Evolutionary conservation across 2,113 vertebrate genomes (phyloP), one percentile per base, ranked within the genome.

Genomic region (Zosterops borbonicus): DNA sequence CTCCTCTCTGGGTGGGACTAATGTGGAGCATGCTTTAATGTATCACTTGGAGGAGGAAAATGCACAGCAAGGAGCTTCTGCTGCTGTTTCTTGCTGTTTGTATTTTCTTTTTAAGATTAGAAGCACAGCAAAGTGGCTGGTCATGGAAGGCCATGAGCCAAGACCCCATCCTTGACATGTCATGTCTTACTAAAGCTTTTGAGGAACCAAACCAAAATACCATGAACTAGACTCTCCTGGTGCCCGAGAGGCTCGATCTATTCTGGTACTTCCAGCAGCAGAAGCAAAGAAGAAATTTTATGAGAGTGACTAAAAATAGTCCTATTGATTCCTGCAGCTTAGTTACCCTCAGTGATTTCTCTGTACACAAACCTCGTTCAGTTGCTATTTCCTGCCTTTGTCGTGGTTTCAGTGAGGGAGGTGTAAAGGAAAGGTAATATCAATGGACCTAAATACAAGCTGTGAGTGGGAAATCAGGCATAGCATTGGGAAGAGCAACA

Each of bases 281-380:
- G 74, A 71, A 79, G 77, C 69, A 50, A 84, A 76, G 84, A 37
- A 65, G 65, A 73, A 82, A 85, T 76, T 87, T 77, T 69, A 47
- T 89, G 49, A 49, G 68, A 37, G 13, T 27, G 47, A 65, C 67
- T 95, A 87, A 92, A 94, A 94, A 92, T 87, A 84, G 62, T 60
- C 8, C 15, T 87, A 13, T 94, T 62, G 89, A 80, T 94, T 95
- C n/a, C 78, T 7, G 27, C 46, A 83, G 82, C 70, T 89, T 8
- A 58, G 69, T 75, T 75, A 58, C 58, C 20, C n/a, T 37, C 28
- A 60, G 65, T 68, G 81, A 82, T 94, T 71, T 29, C 82, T 83
- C 65, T 58, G 39, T 59, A 68, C 6, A 8, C 81, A 91, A 35
- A 82, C 87, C 89, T 92, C 11, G 3, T 35, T 79, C 6, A 1